phyloP scores from a whole-genome alignment of 2,888 invertebrate species.

The Ormia ochracea region DNA sequence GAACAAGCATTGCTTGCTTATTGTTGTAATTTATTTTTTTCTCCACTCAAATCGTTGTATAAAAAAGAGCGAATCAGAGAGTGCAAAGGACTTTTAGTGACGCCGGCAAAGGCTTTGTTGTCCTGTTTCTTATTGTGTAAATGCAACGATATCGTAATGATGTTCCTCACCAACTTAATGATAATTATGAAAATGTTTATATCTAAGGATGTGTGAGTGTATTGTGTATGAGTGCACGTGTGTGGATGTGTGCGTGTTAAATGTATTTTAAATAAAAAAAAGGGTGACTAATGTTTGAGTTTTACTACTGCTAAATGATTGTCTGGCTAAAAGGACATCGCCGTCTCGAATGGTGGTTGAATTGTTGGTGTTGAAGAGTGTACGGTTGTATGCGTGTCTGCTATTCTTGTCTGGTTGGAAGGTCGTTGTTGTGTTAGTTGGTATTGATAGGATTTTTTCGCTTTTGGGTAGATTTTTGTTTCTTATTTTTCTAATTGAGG shows the following conservation, averaged over 20 bases:
- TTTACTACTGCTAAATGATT: constrained; percentile 48
- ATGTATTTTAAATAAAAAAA: constrained; percentile 67
- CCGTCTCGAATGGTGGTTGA: constrained; percentile 70
- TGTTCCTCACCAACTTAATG: constrained; percentile 28
- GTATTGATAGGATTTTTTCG: constrained; percentile 59
- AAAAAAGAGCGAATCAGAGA: constrained; percentile 63
- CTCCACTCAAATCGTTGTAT: neutral
- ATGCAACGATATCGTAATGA: constrained; percentile 39
- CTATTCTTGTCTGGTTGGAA: constrained; percentile 60
- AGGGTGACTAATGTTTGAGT: constrained; percentile 75
- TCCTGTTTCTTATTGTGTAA: constrained; percentile 4
- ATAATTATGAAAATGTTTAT: constrained; percentile 44
- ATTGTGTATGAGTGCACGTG: constrained; percentile 9
- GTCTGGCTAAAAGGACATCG: constrained; percentile 74
- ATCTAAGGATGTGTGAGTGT: neutral
- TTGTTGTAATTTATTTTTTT: neutral
- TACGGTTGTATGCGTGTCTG: neutral
- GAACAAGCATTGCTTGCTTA: constrained; percentile 16
- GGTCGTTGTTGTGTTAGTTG: constrained; percentile 65
- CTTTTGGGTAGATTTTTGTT: constrained; percentile 38
- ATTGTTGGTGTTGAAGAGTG: constrained; percentile 57
- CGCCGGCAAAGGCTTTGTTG: constrained; percentile 56
- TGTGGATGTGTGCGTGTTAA: constrained; percentile 27
- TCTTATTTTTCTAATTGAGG: constrained; percentile 53
- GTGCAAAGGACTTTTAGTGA: constrained; percentile 74